A percentile compares a stretch with the other conserved stretches of the same genome.
phyloP scores from a whole-genome alignment of 1,140 invertebrate species.

The Orius laevigatus region DNA sequence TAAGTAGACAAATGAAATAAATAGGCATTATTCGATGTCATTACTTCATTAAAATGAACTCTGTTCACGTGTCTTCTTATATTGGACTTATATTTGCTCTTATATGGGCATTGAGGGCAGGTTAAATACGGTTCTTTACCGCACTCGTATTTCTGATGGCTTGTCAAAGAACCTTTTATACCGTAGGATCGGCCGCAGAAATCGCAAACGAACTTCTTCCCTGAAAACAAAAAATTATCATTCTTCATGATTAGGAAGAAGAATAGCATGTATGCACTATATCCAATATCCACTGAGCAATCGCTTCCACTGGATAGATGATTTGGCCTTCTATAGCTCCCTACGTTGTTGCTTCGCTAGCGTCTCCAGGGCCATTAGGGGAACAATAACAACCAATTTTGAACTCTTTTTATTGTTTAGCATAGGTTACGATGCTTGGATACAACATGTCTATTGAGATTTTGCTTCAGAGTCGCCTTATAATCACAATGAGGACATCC shows the following conservation, averaged over 20 bases:
- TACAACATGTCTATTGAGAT: conserved; percentile 2
- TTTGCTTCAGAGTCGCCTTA: conserved; percentile 23
- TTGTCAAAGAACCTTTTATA: conserved; percentile 24
- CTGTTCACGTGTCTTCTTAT: conserved; percentile 20
- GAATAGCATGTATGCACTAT: no score
- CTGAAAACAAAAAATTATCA: background rate
- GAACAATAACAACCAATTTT: no score
- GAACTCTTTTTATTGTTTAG: no score
- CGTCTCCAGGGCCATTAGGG: no score
- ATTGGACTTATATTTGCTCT: conserved; percentile 11
- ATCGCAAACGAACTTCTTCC: conserved; percentile 23
- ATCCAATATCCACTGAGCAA: no score
- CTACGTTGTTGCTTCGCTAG: no score
- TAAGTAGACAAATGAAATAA: no score
- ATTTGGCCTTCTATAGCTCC: no score
- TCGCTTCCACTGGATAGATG: no score
- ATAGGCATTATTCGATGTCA: no score
- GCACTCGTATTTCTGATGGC: conserved; percentile 27
- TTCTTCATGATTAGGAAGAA: no score
- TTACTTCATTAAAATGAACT: conserved; percentile 40
- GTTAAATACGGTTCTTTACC: conserved; percentile 22
- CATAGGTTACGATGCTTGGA: conserved; percentile 2
- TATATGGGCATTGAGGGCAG: conserved; percentile 11
- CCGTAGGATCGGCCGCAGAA: conserved; percentile 25
- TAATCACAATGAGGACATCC: conserved; percentile 35